phyloP scores from a whole-genome alignment of 2,888 invertebrate species.

The Oxycera nigricornis region DNA sequence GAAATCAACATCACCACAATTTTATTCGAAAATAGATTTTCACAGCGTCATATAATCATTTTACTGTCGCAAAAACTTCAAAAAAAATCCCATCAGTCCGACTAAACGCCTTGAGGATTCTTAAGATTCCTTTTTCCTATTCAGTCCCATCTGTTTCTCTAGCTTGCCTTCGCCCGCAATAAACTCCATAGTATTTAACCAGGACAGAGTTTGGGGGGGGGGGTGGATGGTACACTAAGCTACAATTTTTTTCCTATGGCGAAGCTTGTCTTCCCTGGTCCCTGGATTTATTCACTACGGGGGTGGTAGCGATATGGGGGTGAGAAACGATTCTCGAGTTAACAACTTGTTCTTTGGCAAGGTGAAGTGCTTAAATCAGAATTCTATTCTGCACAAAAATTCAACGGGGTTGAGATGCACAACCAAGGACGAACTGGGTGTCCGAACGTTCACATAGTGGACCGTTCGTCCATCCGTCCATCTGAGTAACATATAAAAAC shows the following conservation, averaged over 20 bases:
- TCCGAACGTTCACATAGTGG: too few species aligned
- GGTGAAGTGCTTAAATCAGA: constrained; percentile 35
- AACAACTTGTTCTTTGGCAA: constrained; percentile 24
- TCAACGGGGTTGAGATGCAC: not conserved
- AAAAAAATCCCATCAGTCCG: too few species aligned
- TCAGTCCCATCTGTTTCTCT: not conserved
- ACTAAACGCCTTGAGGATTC: too few species aligned
- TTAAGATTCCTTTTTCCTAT: too few species aligned
- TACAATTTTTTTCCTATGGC: not conserved
- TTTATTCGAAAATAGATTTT: too few species aligned
- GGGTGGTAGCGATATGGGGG: too few species aligned
- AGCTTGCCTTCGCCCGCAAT: not conserved
- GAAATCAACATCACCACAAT: too few species aligned
- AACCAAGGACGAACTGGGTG: not conserved
- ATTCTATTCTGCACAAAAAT: constrained; percentile 7
- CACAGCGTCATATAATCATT: too few species aligned
- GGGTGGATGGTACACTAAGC: not conserved
- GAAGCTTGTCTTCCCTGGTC: not conserved
- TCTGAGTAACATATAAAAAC: not conserved
- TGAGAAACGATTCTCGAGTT: constrained; percentile 28
- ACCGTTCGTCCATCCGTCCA: not conserved
- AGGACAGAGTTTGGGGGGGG: not conserved
- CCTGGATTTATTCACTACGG: constrained; percentile 25
- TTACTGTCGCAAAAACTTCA: too few species aligned
- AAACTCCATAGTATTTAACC: not conserved